A percentile compares a stretch with the other conserved stretches of the same genome.
Evolutionary conservation across 2,888 invertebrate species (phyloP).

Genomic region (Idaea aversata): DNA sequence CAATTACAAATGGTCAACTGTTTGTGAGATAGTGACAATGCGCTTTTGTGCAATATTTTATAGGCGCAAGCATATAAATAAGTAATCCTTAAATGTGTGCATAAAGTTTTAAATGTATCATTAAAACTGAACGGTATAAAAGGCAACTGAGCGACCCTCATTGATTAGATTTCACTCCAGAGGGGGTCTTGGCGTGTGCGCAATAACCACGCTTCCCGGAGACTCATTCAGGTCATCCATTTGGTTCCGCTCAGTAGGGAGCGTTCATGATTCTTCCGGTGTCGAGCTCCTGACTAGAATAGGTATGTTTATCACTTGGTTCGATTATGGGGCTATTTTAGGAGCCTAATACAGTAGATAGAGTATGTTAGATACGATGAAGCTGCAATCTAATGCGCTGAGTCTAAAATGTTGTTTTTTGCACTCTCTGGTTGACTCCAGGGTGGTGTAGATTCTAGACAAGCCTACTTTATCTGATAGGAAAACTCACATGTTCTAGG

Average conservation of each 20-base stretch:
- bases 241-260: background rate
- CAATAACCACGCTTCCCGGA: background rate
- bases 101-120: background rate
- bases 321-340: background rate
- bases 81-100: background rate
- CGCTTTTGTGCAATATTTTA: too few relatives aligned
- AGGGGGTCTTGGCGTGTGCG: background rate
- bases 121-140: background rate
- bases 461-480: too few relatives aligned
- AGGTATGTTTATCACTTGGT: background rate
- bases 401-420: too few relatives aligned
- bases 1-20: too few relatives aligned
- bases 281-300: background rate
- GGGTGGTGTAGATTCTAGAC: too few relatives aligned
- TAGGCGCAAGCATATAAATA: background rate
- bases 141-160: background rate
- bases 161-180: background rate
- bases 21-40: too few relatives aligned
- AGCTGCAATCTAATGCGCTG: too few relatives aligned
- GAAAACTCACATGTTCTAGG: too few relatives aligned
- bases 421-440: too few relatives aligned
- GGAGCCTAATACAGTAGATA: background rate
- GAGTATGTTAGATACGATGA: background rate
- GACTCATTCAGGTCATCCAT: background rate
- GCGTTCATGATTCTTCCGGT: background rate